Base-by-base conservation (phyloP, 2,888 invertebrate species). In the Augiades crinisus region DNA sequence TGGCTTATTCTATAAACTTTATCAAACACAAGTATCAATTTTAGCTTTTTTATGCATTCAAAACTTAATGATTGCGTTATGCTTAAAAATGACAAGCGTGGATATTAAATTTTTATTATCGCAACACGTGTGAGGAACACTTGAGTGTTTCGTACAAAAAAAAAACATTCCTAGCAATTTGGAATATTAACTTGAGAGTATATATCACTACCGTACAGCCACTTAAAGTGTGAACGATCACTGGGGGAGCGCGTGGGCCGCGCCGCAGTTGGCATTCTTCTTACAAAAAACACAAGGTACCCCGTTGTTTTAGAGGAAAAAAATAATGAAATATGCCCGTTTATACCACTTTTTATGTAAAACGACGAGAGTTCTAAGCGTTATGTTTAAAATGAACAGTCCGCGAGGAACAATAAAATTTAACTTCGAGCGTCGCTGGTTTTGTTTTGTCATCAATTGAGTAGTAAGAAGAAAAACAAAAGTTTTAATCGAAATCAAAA, bases 211-310 rank as follows among this genome's bases (percentile, higher is more conserved):
- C 82, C 69, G 81, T 77, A 76, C 65, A 68, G 77, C 78, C 84
- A 81, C 80, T 84, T 80, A 75, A 75, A 86, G 88, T 87, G 88
- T 89, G 87, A 89, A 88, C 69, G 76, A 82, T 86, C 75, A 78
- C 71, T 69, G 75, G 30, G 65, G 63, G 62, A 66, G 63, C 61
- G 83, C 84, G 86, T 87, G 83, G 84, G 86, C 62, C 62, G 78
- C 73, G 64, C 63, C 75, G 66, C 77, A 72, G 69, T 80, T 78
- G 78, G 78, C 74, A 79, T 81, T 75, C 76, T 69, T 65, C 68
- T 67, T 62, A 81, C 78, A 85, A 87, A 81, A 85, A 88, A 84
- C 79, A 74, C 67, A 70, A 70, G 83, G 74, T 85, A 74, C 89
- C 89, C 89, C 78, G 88, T 87, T 87, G 89, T 88, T 87, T 85